Evolutionary conservation across 2,797 vertebrate species (phyloP).

Genomic region (Pelochelys cantorii): DNA sequence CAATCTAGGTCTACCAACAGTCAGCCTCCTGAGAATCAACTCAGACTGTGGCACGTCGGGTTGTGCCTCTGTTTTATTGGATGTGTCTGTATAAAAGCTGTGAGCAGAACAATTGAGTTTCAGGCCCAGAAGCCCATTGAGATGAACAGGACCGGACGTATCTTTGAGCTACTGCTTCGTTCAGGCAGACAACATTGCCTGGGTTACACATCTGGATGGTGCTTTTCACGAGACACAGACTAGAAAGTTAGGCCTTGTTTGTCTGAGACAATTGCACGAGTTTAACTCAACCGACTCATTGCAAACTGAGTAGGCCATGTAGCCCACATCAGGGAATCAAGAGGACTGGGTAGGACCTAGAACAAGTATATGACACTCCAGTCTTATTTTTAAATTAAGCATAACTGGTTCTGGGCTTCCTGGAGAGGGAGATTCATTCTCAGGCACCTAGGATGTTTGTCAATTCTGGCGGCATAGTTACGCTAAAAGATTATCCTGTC

Average conservation of each 20-base stretch:
- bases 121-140: no score
- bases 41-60: background rate
- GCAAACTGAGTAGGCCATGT: background rate
- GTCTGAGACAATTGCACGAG: background rate
- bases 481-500: background rate
- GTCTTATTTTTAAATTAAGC: background rate
- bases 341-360: rapidly evolving
- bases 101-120: no score
- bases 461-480: background rate
- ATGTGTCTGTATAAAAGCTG: no score
- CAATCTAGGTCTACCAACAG: background rate
- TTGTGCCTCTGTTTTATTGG: no score
- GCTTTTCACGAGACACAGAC: background rate
- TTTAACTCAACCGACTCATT: background rate
- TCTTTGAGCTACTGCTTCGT: background rate
- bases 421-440: background rate
- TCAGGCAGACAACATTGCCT: background rate
- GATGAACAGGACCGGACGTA: no score
- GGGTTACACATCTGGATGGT: background rate
- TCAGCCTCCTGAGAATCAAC: background rate
- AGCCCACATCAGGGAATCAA: background rate
- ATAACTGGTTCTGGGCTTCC: background rate
- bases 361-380: background rate
- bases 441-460: background rate
- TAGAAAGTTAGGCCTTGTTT: background rate